These are phyloP conservation scores for Indicator maculatus DNA, from an alignment of 2,113 vertebrate species.

Conservation along the genomic window DNA sequence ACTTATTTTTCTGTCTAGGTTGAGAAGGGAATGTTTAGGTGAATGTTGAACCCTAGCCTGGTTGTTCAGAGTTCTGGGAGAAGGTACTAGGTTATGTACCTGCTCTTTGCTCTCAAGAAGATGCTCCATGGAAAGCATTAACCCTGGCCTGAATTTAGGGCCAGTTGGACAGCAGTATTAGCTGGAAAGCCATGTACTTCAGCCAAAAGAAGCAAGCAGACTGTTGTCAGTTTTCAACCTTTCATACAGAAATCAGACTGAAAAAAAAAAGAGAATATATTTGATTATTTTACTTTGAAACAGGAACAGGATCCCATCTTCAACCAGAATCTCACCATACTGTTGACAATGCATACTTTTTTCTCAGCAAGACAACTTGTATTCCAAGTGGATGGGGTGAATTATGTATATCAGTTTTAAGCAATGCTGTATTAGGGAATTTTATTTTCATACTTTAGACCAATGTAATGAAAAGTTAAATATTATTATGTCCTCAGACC, in stretches of 20 bases:
- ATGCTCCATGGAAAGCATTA: not conserved
- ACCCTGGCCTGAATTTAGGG: not conserved
- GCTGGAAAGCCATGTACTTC: not conserved
- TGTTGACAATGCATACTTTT: not conserved
- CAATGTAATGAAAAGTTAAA: conserved; percentile 59
- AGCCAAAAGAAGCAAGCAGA: not conserved
- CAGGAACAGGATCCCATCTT: not conserved
- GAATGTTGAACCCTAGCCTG: not conserved
- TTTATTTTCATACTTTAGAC: conserved; percentile 23
- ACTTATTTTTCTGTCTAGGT: not conserved
- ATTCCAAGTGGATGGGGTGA: not conserved
- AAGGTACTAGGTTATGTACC: not conserved
- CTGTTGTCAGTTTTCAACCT: not conserved
- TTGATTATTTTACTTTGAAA: not conserved
- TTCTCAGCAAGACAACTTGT: not conserved
- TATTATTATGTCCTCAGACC: conserved; percentile 41
- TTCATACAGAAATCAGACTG: not conserved
- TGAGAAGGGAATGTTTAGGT: not conserved
- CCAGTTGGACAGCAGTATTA: not conserved
- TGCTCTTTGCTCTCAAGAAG: not conserved
- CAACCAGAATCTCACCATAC: not conserved
- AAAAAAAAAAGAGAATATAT: not conserved
- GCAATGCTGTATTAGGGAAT: not conserved
- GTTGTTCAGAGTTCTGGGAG: not conserved
- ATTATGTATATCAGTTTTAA: conserved; percentile 37